These are phyloP conservation scores for Gorsachius goisagi DNA, from an alignment of 2,113 vertebrate species.

Conservation along the genomic window DNA sequence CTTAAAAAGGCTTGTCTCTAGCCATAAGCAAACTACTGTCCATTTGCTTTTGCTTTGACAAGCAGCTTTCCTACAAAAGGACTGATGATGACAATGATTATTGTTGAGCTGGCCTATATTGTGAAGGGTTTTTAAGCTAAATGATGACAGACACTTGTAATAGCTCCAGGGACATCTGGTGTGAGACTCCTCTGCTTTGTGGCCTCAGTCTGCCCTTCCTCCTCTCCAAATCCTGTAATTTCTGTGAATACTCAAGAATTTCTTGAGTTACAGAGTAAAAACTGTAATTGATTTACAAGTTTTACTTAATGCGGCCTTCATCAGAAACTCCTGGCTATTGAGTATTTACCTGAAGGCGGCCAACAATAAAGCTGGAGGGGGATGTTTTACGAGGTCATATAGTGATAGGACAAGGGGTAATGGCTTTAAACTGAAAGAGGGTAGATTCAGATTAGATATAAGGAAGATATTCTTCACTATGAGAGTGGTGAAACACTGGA, in stretches of 20 bases:
- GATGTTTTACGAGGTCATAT: no score
- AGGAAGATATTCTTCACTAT: no score
- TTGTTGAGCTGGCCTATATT: conserved; percentile 4
- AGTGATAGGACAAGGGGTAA: no score
- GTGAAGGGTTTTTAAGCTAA: background rate
- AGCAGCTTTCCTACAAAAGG: background rate
- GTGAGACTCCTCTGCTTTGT: background rate
- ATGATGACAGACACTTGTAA: background rate
- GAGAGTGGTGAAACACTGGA: no score
- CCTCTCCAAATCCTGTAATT: background rate
- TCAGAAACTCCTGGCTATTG: background rate
- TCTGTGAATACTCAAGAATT: background rate
- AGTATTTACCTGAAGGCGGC: background rate
- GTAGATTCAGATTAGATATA: no score
- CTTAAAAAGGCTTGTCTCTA: background rate
- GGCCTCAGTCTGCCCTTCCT: background rate
- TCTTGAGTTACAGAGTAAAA: background rate
- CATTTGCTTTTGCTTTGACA: background rate
- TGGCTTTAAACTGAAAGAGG: no score
- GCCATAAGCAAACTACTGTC: background rate
- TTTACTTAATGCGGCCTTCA: conserved; percentile 15
- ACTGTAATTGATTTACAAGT: conserved; percentile 25
- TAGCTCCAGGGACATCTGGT: background rate
- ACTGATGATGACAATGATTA: background rate
- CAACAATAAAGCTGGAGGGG: no score